A percentile compares a stretch with the other conserved stretches of the same genome.
Evolutionary conservation across 2,797 vertebrate genomes (phyloP).

Genomic region (Myotis vivesi): DNA sequence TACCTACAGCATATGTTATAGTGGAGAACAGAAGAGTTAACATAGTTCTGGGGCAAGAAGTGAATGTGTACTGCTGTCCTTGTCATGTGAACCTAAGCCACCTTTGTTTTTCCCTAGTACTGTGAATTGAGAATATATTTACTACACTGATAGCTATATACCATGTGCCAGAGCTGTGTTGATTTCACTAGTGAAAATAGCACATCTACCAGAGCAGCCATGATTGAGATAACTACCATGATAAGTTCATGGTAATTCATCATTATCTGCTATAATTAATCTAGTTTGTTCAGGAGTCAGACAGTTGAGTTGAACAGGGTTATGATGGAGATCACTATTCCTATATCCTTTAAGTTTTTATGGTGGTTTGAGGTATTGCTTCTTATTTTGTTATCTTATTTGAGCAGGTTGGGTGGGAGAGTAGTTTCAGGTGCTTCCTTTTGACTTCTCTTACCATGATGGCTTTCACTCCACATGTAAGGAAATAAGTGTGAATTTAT

Average conservation of each 20-base stretch:
- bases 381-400: not conserved
- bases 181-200: not conserved
- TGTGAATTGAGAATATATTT: not conserved
- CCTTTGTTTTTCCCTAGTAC: not conserved
- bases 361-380: not conserved
- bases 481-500: not conserved
- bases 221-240: not conserved
- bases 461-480: not conserved
- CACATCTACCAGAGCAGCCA: not conserved
- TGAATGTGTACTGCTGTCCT: not conserved
- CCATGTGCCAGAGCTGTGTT: not conserved
- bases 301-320: not conserved
- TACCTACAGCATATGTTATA: not conserved
- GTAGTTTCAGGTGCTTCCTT: not conserved
- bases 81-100: not conserved
- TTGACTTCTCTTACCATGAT: not conserved
- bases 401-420: not conserved
- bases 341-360: not conserved
- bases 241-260: not conserved
- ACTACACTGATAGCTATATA: not conserved
- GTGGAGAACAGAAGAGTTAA: not conserved
- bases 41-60: not conserved
- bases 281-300: not conserved
- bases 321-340: not conserved
- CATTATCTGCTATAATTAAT: not conserved